These are phyloP conservation scores for Cryptotermes secundus DNA, from an alignment of 1,140 invertebrate genomes.

Conservation along the genomic window DNA sequence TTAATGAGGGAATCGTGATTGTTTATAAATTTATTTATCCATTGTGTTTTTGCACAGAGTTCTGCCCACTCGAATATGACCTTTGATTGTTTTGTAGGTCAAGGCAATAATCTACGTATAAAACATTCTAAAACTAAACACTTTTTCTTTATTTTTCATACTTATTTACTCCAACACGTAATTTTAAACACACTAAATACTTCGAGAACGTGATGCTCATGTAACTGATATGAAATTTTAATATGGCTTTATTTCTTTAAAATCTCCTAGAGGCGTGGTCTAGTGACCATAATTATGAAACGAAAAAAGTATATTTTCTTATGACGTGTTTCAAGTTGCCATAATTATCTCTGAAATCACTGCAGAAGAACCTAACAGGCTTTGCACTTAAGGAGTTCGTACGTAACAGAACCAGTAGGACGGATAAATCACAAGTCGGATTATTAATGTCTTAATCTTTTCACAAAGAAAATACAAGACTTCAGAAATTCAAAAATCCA, in stretches of 20 bases:
- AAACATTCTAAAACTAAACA: not conserved
- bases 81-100: conserved; percentile 24
- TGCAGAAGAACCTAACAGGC: not conserved
- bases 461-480: not conserved
- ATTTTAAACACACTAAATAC: too few species aligned
- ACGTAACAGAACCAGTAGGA: not conserved
- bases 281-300: not conserved
- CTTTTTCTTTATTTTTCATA: not conserved
- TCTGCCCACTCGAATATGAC: conserved; percentile 18
- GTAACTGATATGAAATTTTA: not conserved
- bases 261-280: not conserved
- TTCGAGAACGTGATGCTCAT: not conserved
- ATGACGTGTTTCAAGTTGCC: not conserved
- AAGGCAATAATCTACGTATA: not conserved
- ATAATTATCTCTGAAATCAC: not conserved
- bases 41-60: conserved; percentile 19
- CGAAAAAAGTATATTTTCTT: not conserved
- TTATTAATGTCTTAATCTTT: not conserved
- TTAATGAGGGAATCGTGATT: not conserved
- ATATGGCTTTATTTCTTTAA: not conserved
- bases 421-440: not conserved
- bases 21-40: conserved; percentile 13
- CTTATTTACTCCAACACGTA: not conserved
- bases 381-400: not conserved
- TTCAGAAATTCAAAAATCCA: too few species aligned